These are phyloP conservation scores for Eupithecia insigniata DNA, from an alignment of 2,888 invertebrate genomes.

Conservation along the genomic window DNA sequence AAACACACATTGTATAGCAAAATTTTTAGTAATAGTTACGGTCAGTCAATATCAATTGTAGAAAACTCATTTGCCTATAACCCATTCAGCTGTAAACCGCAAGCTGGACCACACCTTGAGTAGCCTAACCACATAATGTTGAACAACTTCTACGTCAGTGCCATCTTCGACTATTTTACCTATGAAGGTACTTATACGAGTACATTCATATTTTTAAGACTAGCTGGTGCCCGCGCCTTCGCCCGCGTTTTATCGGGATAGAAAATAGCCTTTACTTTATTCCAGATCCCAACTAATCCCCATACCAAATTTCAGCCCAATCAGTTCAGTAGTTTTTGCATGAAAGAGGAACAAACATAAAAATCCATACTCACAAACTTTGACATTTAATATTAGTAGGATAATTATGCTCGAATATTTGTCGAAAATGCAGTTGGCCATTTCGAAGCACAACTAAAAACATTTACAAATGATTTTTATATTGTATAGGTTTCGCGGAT, in stretches of 20 bases:
- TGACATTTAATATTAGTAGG: no score
- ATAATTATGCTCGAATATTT: background rate
- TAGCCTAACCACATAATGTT: conserved; percentile 50
- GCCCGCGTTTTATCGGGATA: no score
- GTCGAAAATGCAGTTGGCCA: background rate
- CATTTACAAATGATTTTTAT: background rate
- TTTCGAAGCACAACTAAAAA: background rate
- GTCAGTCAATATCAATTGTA: conserved; percentile 31
- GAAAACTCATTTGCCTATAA: conserved; percentile 45
- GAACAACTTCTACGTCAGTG: conserved; percentile 35
- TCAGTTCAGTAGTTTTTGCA: no score
- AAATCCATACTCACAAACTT: no score
- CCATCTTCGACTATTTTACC: background rate
- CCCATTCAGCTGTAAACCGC: conserved; percentile 51
- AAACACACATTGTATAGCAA: no score
- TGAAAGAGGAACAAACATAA: no score
- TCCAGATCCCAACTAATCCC: no score
- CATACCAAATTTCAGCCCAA: no score
- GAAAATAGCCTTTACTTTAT: no score
- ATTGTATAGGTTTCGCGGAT: background rate
- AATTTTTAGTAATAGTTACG: background rate
- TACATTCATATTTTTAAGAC: background rate
- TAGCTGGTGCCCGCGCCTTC: no score
- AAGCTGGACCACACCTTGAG: conserved; percentile 50
- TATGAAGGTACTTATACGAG: background rate